Conservation (phyloP, 2,113 vertebrate species). For the Neolamprologus sp. region DNA sequence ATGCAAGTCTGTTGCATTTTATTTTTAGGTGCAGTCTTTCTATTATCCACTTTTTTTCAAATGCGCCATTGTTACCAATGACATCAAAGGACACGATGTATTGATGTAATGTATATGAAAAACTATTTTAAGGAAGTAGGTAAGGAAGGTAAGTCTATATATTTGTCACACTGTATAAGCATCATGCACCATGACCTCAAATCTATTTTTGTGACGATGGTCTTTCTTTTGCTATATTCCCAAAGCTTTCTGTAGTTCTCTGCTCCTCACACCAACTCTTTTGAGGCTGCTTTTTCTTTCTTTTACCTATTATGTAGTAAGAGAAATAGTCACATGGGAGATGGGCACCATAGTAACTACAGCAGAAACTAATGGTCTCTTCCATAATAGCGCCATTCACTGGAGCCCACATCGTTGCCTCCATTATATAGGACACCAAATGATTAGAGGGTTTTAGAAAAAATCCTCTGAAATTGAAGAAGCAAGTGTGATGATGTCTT, state of each 20-base stretch:
- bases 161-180: not conserved
- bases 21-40: not conserved
- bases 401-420: not conserved
- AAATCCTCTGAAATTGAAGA: not conserved
- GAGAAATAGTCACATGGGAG: not conserved
- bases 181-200: not conserved
- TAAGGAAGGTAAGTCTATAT: not conserved
- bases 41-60: not conserved
- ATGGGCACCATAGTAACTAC: conserved; percentile 26
- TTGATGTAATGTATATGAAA: not conserved
- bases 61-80: not conserved
- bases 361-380: conserved; percentile 3
- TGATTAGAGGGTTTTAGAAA: conserved; percentile 22
- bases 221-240: not conserved
- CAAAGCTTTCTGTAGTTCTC: not conserved
- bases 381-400: conserved; percentile 42
- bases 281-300: not conserved
- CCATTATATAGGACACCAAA: not conserved
- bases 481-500: not conserved
- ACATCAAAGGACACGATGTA: not conserved
- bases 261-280: not conserved
- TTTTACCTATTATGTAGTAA: conserved; percentile 4
- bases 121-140: not conserved
- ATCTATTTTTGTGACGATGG: not conserved
- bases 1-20: not conserved